phyloP scores from a whole-genome alignment of 2,888 invertebrate genomes.

The Mimas tiliae region DNA sequence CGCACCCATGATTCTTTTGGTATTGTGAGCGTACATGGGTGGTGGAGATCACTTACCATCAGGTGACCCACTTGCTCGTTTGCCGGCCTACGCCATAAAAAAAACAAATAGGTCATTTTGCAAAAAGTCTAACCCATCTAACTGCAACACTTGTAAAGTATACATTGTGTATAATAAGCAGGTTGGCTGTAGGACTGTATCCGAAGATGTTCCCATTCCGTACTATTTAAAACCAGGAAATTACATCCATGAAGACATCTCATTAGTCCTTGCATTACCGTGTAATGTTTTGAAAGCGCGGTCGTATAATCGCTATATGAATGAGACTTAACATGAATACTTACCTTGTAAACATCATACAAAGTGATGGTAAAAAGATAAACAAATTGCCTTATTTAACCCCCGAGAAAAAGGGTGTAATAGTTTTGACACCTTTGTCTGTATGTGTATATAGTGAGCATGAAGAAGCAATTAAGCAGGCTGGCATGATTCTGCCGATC shows the following conservation, averaged over 20 bases:
- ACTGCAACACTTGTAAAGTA: slow-evolving; percentile 8
- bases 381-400: too few relatives aligned
- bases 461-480: too few relatives aligned
- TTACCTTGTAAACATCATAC: neutral
- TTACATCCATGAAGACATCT: slow-evolving; percentile 23
- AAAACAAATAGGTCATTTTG: neutral
- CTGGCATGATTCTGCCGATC: too few relatives aligned
- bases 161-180: slow-evolving; percentile 23
- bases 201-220: slow-evolving; percentile 16
- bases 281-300: slow-evolving; percentile 9
- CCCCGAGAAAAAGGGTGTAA: too few relatives aligned
- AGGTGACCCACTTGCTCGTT: too few relatives aligned
- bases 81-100: too few relatives aligned
- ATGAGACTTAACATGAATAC: neutral
- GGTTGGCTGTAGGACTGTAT: slow-evolving; percentile 10
- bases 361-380: neutral
- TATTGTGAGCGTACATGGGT: too few relatives aligned
- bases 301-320: neutral
- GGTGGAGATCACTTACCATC: too few relatives aligned
- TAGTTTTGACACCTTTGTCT: too few relatives aligned
- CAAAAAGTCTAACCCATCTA: neutral
- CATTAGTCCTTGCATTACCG: slow-evolving; percentile 13
- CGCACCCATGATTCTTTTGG: too few relatives aligned
- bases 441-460: too few relatives aligned
- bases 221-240: slow-evolving; percentile 21